These are phyloP conservation scores for Nothocercus nigrocapillus DNA, from an alignment of 2,113 vertebrate genomes.

Conservation along the genomic window DNA sequence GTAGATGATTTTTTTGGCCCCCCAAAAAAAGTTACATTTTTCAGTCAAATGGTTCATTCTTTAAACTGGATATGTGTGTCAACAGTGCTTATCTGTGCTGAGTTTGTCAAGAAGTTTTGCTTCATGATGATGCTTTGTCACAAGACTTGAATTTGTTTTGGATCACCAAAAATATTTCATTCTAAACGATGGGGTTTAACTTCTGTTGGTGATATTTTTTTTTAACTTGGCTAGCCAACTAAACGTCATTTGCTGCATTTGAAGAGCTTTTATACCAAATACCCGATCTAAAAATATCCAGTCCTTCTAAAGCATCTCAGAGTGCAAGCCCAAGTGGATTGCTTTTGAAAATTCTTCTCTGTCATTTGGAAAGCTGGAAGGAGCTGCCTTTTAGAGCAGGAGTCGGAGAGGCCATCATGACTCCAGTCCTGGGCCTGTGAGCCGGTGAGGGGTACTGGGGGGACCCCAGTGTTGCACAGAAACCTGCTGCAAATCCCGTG, in stretches of 20 bases:
- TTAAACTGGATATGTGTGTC: background rate
- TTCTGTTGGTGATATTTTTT: slow-evolving; percentile 15
- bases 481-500: background rate
- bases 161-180: slow-evolving; percentile 19
- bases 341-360: background rate
- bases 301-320: background rate
- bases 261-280: slow-evolving; percentile 31
- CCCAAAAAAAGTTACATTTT: background rate
- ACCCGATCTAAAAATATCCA: slow-evolving; percentile 26
- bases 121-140: slow-evolving; percentile 20
- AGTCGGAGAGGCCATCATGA: background rate
- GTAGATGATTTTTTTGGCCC: background rate
- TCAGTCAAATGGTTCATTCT: background rate
- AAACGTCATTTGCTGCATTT: background rate
- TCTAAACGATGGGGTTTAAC: slow-evolving; percentile 1
- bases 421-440: fast-evolving
- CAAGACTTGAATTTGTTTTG: background rate
- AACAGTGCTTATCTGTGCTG: background rate
- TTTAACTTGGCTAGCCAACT: slow-evolving; percentile 14
- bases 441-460: background rate
- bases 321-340: background rate
- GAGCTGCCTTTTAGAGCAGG: background rate
- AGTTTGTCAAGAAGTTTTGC: slow-evolving; percentile 18
- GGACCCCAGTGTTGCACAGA: background rate
- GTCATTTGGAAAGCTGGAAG: background rate